phyloP scores from a whole-genome alignment of 2,888 invertebrate genomes.

The Dinocampus coccinellae region DNA sequence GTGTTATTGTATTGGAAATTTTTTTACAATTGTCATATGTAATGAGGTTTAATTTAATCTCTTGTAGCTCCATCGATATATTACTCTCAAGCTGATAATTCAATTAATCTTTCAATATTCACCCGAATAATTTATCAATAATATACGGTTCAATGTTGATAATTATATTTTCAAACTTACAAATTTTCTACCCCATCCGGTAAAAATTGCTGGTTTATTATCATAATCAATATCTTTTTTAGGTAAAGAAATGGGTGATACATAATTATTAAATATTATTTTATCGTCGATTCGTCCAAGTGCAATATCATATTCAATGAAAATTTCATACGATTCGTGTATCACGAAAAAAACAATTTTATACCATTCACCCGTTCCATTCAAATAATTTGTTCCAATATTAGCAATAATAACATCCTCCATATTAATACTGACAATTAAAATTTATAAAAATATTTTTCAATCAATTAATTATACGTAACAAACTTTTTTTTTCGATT shows the following conservation, averaged over 20 bases:
- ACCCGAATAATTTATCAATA: background rate
- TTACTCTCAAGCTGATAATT: slow-evolving; percentile 39
- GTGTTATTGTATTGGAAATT: slow-evolving; percentile 22
- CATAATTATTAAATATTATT: slow-evolving; percentile 46
- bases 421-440: slow-evolving; percentile 33
- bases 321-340: slow-evolving; percentile 41
- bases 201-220: slow-evolving; percentile 42
- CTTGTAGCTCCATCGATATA: slow-evolving; percentile 48
- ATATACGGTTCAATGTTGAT: slow-evolving; percentile 20
- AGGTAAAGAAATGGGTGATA: slow-evolving; percentile 51
- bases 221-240: slow-evolving; percentile 32
- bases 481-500: background rate
- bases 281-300: slow-evolving; percentile 46
- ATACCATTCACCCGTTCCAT: slow-evolving; percentile 41
- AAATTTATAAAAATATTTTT: background rate
- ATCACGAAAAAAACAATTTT: slow-evolving; percentile 14
- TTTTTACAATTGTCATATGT: slow-evolving; percentile 39
- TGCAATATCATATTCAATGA: slow-evolving; percentile 51
- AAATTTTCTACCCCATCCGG: slow-evolving; percentile 56
- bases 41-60: slow-evolving; percentile 38
- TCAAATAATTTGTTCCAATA: slow-evolving; percentile 45
- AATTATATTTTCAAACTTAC: slow-evolving; percentile 41
- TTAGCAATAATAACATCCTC: slow-evolving; percentile 18
- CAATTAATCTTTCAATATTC: background rate
- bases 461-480: background rate